A percentile compares a stretch with the other conserved stretches of the same genome.
Evolutionary conservation across 2,888 invertebrate genomes (phyloP).

Genomic region (Tyria jacobaeae): DNA sequence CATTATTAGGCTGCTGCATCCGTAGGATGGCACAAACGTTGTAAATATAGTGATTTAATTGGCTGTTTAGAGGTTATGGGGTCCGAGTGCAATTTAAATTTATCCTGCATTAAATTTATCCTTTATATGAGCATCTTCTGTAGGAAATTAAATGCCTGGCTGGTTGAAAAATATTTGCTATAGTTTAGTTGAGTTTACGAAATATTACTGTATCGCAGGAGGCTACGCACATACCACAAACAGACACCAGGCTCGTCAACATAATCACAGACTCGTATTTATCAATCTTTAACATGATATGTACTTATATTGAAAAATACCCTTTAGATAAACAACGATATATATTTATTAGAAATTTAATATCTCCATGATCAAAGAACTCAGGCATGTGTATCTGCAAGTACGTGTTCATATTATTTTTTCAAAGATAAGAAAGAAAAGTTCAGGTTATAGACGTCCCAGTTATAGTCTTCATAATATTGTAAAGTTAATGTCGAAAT

Average conservation of each 20-base stretch:
- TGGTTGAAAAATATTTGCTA: too few species aligned
- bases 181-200: too few species aligned
- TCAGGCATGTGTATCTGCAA: conserved; percentile 20
- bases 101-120: too few species aligned
- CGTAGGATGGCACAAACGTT: too few species aligned
- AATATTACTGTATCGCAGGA: neutral
- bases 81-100: too few species aligned
- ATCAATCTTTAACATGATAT: conserved; percentile 10
- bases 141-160: too few species aligned
- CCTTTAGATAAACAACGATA: conserved; percentile 25
- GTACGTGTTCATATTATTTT: neutral
- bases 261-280: neutral
- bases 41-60: too few species aligned
- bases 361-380: conserved; percentile 24
- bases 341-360: conserved; percentile 31
- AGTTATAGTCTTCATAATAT: neutral
- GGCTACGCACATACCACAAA: neutral
- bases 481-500: neutral
- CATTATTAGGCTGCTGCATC: too few species aligned
- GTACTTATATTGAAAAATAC: conserved; percentile 23
- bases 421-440: too few species aligned
- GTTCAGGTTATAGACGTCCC: neutral
- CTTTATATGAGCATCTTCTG: too few species aligned
- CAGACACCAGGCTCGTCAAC: neutral
- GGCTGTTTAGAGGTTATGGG: too few species aligned